phyloP scores from a whole-genome alignment of 2,113 vertebrate genomes.

The Neomonachus schauinslandi region DNA sequence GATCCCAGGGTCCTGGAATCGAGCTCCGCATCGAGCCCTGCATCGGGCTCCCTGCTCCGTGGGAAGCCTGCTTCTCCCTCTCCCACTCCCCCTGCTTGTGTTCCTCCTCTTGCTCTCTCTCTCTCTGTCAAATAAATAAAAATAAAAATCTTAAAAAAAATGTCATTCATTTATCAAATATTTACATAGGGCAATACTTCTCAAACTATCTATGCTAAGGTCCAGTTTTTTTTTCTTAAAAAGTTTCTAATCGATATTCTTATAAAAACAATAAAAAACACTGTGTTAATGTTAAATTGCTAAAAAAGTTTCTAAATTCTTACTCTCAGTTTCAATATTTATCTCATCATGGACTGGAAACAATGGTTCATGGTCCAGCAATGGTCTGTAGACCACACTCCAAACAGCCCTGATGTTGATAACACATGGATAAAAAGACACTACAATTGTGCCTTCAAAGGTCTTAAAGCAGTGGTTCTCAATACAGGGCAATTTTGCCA shows the following conservation, averaged over 20 bases:
- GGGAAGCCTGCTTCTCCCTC: too few relatives aligned
- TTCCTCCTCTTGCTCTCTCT: too few relatives aligned
- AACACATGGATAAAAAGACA: not conserved
- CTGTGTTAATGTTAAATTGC: not conserved
- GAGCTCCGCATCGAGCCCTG: too few relatives aligned
- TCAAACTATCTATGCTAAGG: not conserved
- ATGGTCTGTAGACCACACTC: not conserved
- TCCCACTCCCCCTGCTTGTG: too few relatives aligned
- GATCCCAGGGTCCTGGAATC: too few relatives aligned
- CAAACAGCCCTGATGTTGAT: not conserved
- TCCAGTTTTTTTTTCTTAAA: not conserved
- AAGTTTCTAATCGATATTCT: constrained; percentile 14
- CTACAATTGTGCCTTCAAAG: not conserved
- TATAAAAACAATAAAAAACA: not conserved
- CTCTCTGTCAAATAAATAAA: too few relatives aligned
- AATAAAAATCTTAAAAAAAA: not conserved
- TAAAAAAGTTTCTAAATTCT: constrained; percentile 1
- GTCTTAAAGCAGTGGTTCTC: not conserved
- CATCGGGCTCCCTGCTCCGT: too few relatives aligned
- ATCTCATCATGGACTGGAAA: not conserved
- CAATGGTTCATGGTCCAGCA: not conserved
- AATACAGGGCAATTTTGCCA: not conserved
- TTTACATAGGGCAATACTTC: not conserved
- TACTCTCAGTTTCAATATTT: constrained; percentile 18
- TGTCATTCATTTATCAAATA: constrained; percentile 32